Evolutionary conservation across 2,888 invertebrate species (phyloP).

Genomic region (Creontiades dilutus): DNA sequence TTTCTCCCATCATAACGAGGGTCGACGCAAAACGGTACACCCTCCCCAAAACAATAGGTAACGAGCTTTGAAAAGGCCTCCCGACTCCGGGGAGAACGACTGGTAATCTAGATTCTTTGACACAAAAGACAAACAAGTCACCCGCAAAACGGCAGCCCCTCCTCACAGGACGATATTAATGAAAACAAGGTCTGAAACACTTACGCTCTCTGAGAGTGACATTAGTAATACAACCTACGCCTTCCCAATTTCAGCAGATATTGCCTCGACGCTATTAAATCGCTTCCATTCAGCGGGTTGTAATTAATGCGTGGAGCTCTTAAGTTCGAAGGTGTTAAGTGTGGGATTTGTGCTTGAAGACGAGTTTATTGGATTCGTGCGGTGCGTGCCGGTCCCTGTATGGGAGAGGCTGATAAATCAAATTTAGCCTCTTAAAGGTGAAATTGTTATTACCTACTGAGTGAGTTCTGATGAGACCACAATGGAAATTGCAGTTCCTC

Average conservation of each 20-base stretch:
- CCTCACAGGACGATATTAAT: conserved; percentile 19
- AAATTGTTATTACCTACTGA: conserved; percentile 28
- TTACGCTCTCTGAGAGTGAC: conserved; percentile 47
- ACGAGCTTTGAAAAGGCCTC: neutral
- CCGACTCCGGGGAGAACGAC: neutral
- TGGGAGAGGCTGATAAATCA: neutral
- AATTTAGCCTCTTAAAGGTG: conserved; percentile 24
- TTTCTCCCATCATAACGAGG: conserved; percentile 26
- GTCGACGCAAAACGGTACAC: conserved; percentile 12
- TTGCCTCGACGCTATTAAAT: conserved; percentile 62
- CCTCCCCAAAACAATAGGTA: conserved; percentile 24
- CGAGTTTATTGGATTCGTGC: conserved; percentile 66
- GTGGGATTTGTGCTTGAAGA: neutral
- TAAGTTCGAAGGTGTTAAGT: conserved; percentile 35
- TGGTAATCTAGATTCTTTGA: conserved; percentile 56
- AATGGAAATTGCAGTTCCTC: neutral
- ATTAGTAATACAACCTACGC: conserved; percentile 54
- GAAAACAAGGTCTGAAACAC: conserved; percentile 43
- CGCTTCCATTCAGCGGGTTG: conserved; percentile 14
- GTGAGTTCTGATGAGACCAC: neutral
- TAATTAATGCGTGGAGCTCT: conserved; percentile 55
- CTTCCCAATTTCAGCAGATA: conserved; percentile 40
- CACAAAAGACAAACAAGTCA: conserved; percentile 47
- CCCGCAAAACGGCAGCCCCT: conserved; percentile 8
- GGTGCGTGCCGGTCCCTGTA: neutral